These are phyloP conservation scores for Entomobrya proxima DNA, from an alignment of 2,888 invertebrate genomes.

Conservation along the genomic window DNA sequence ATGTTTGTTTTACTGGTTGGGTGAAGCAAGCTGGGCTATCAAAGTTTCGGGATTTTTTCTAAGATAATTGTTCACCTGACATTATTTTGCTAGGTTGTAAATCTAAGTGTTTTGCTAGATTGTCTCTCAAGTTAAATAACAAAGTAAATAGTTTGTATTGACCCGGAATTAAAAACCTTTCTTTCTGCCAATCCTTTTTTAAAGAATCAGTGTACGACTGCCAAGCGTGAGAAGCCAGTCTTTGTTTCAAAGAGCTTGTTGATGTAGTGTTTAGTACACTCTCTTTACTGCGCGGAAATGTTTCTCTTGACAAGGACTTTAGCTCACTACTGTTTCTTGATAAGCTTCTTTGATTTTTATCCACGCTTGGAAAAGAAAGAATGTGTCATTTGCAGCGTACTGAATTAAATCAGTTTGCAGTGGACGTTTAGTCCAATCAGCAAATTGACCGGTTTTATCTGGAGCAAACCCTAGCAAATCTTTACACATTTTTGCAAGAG, in stretches of 20 bases:
- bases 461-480: background rate
- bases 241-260: background rate
- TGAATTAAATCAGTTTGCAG: background rate
- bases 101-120: background rate
- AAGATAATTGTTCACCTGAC: background rate
- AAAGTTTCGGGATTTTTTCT: no score
- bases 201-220: background rate
- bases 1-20: no score
- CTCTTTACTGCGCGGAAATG: conserved; percentile 3
- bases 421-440: background rate
- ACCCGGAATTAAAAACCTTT: background rate
- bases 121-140: conserved; percentile 21
- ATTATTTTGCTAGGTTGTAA: background rate
- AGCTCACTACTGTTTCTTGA: no score
- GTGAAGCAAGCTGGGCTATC: no score
- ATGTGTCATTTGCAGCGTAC: conserved; percentile 4
- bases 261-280: background rate
- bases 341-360: background rate
- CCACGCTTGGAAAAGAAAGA: conserved; percentile 22
- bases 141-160: background rate
- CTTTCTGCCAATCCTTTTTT: background rate
- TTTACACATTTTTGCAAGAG: background rate
- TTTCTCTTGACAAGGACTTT: conserved; percentile 9
- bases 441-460: background rate
- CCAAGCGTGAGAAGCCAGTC: background rate